phyloP scores from a whole-genome alignment of 2,888 invertebrate species.

The Dasypogon diadema region DNA sequence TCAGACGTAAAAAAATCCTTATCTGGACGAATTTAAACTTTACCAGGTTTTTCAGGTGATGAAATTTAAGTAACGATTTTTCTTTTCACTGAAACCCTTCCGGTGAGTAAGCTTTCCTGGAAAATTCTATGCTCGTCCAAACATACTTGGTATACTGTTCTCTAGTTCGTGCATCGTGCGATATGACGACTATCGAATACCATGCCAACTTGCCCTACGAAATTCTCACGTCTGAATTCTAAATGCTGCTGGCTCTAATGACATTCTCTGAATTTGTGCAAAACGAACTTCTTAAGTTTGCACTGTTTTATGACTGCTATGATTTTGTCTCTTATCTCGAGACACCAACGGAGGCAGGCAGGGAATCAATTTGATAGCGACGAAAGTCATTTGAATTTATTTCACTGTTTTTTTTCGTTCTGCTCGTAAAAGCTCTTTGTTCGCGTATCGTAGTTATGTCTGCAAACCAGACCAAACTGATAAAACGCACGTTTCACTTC shows the following conservation, averaged over 20 bases:
- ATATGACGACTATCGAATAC: not conserved
- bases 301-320: not conserved
- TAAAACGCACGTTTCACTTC: not conserved
- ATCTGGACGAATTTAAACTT: not conserved
- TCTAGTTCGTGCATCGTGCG: not conserved
- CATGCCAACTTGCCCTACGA: not conserved
- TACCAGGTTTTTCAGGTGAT: not conserved
- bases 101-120: not conserved
- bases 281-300: constrained; percentile 2
- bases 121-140: not conserved
- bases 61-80: not conserved
- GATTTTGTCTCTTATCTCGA: not conserved
- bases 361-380: not conserved
- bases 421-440: not conserved
- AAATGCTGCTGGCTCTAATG: not conserved
- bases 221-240: not conserved
- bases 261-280: constrained; percentile 26
- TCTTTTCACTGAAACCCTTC: not conserved
- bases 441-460: not conserved
- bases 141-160: not conserved
- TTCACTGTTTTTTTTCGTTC: not conserved
- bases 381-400: not conserved
- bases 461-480: not conserved
- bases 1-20: not conserved
- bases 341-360: not conserved